Evolutionary conservation across 2,113 vertebrate genomes (phyloP).

Genomic region (Semicossyphus pulcher): DNA sequence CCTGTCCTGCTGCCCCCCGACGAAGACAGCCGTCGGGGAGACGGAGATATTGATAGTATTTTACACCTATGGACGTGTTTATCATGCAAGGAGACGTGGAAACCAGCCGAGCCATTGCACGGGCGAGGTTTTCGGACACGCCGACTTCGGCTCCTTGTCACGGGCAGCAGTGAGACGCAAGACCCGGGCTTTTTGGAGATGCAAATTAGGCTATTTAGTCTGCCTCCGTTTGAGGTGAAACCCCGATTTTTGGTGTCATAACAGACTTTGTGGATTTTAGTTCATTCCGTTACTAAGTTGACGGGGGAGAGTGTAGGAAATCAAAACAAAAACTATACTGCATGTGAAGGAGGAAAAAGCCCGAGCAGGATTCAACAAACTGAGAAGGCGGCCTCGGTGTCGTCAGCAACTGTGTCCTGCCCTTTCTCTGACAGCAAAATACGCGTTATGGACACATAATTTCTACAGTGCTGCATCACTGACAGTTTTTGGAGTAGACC

Average conservation of each 20-base stretch:
- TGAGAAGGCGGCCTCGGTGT: conserved; percentile 77
- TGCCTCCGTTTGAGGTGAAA: conserved; percentile 66
- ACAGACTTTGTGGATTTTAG: conserved; percentile 59
- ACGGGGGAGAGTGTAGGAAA: not conserved
- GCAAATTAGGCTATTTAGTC: conserved; percentile 59
- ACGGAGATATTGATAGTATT: conserved; percentile 21
- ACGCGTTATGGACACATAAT: conserved; percentile 71
- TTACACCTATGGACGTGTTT: conserved; percentile 58
- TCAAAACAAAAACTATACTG: conserved; percentile 42
- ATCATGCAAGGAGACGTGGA: conserved; percentile 62
- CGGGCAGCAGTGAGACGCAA: conserved; percentile 79
- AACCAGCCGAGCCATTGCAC: conserved; percentile 64
- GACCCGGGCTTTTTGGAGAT: conserved; percentile 76
- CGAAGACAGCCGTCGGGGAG: conserved; percentile 51
- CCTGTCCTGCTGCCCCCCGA: conserved; percentile 49
- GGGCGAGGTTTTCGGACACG: conserved; percentile 69
- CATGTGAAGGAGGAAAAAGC: conserved; percentile 64
- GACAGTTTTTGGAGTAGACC: conserved; percentile 41
- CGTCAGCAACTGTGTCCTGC: conserved; percentile 79
- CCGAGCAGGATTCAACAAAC: conserved; percentile 64
- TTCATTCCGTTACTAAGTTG: not conserved
- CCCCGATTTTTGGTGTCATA: conserved; percentile 32
- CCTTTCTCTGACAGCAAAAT: conserved; percentile 71
- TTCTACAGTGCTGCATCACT: conserved; percentile 27
- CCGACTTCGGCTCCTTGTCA: conserved; percentile 72